phyloP scores from a whole-genome alignment of 2,113 vertebrate genomes.

The Rallus limicola region DNA sequence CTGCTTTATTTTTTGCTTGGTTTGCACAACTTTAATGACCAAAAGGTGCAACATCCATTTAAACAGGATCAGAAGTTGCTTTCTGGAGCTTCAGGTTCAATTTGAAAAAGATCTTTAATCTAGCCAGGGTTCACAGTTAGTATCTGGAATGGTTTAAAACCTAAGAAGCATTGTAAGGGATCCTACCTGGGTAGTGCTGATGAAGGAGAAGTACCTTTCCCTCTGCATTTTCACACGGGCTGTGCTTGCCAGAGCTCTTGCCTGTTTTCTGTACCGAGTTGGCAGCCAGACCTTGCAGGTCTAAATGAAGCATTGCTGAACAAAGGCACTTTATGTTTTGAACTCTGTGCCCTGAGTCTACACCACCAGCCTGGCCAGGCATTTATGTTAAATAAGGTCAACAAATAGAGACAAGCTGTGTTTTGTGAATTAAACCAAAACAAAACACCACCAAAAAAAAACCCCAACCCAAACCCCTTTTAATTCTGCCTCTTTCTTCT shows the following conservation, averaged over 20 bases:
- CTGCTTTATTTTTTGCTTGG: constrained; percentile 37
- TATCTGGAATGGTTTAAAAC: constrained; percentile 1
- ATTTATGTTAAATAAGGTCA: constrained; percentile 5
- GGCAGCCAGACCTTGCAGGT: constrained; percentile 9
- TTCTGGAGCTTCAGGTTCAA: background rate
- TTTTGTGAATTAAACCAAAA: constrained; percentile 1
- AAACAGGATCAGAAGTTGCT: background rate
- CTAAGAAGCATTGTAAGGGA: background rate
- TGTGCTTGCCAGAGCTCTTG: constrained; percentile 1
- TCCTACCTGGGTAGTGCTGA: background rate
- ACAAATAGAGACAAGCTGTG: background rate
- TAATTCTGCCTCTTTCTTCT: constrained; percentile 36
- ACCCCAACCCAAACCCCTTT: background rate
- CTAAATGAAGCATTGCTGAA: background rate
- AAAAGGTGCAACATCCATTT: background rate
- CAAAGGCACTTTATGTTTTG: constrained; percentile 57
- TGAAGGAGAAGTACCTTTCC: constrained; percentile 16
- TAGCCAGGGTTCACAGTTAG: background rate
- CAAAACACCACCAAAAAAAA: background rate
- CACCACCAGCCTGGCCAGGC: background rate
- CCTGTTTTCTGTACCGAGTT: background rate
- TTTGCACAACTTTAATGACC: constrained; percentile 16
- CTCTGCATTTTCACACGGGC: background rate
- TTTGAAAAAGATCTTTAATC: background rate
- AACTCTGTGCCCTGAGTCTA: constrained; percentile 30